Conservation (phyloP, 2,113 vertebrate genomes). For the Zapus hudsonius region DNA sequence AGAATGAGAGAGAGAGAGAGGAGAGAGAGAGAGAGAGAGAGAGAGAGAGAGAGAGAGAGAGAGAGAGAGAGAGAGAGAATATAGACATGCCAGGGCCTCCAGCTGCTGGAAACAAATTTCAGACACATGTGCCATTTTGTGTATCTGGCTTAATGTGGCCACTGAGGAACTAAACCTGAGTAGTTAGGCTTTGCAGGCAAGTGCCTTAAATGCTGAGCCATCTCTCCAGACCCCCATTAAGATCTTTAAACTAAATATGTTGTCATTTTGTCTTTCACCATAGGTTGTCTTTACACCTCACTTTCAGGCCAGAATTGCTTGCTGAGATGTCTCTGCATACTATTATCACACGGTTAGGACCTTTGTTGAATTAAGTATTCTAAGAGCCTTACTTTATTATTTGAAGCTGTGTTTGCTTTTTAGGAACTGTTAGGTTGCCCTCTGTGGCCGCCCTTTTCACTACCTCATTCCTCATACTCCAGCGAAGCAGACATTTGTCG, state of each 20-base stretch:
- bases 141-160: too few relatives aligned
- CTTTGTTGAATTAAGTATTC: neutral
- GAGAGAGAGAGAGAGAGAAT: too few relatives aligned
- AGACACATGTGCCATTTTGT: too few relatives aligned
- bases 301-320: neutral
- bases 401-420: neutral
- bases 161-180: too few relatives aligned
- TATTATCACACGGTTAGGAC: accelerated
- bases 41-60: too few relatives aligned
- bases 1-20: too few relatives aligned
- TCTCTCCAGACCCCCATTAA: too few relatives aligned
- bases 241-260: neutral
- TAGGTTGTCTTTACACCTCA: neutral
- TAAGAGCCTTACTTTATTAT: neutral
- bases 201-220: too few relatives aligned
- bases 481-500: neutral
- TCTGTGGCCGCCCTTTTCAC: neutral
- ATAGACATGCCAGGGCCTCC: too few relatives aligned
- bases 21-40: too few relatives aligned
- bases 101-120: too few relatives aligned
- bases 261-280: neutral
- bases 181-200: too few relatives aligned
- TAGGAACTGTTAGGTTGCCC: neutral
- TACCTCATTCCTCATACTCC: neutral
- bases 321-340: neutral